A percentile compares a stretch with the other conserved stretches of the same genome.
Conservation (phyloP, 2,888 invertebrate species). For the Geophilus truncorum region DNA sequence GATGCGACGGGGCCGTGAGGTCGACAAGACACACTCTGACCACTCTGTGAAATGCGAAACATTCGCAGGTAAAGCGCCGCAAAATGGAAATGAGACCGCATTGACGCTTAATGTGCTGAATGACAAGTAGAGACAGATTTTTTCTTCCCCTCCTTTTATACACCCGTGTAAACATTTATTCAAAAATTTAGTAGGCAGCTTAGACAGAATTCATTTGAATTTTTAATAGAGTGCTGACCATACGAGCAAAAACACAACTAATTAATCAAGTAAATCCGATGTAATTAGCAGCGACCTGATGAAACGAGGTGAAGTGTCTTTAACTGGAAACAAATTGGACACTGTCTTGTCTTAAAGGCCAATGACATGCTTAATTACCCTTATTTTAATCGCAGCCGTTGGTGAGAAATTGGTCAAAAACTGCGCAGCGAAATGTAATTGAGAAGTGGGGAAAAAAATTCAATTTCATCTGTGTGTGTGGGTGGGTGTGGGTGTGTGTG, state of each 20-base stretch:
- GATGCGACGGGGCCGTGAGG: not conserved
- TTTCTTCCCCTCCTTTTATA: not conserved
- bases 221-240: not conserved
- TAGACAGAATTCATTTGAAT: not conserved
- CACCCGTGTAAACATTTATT: constrained; percentile 15
- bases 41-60: not conserved
- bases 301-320: constrained; percentile 10
- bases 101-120: constrained; percentile 24
- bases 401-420: not conserved
- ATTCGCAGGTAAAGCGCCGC: constrained; percentile 17
- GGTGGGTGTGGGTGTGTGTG: too few species aligned
- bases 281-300: constrained; percentile 4
- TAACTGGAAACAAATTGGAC: constrained; percentile 23
- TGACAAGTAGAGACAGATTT: not conserved
- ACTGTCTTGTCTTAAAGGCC: not conserved
- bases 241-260: not conserved
- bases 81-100: constrained; percentile 13
- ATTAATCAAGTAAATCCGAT: constrained; percentile 4
- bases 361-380: constrained; percentile 9
- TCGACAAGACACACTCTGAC: not conserved
- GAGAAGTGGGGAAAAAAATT: not conserved
- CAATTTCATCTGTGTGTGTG: not conserved
- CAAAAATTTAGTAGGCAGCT: not conserved
- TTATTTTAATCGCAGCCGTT: not conserved
- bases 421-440: not conserved